Percentiles rank a stretch among this genome's conserved stretches.
Conservation (phyloP, 2,113 vertebrate genomes). For the Oxyura jamaicensis region DNA sequence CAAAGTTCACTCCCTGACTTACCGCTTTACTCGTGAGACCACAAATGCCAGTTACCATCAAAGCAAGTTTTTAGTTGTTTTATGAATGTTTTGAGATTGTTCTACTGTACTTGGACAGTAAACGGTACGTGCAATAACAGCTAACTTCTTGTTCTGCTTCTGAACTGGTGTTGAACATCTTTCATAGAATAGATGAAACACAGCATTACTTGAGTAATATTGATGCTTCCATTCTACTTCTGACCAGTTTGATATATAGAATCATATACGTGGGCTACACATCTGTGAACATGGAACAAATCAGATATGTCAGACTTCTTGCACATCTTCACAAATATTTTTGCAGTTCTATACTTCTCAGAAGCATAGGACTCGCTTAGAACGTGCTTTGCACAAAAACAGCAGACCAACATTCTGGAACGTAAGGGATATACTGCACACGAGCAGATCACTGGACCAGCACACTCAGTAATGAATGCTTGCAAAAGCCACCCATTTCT, state of each 20-base stretch:
- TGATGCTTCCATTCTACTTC: background rate
- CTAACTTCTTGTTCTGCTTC: background rate
- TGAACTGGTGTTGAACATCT: background rate
- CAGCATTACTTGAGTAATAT: background rate
- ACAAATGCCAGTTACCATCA: no score
- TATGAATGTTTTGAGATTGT: background rate
- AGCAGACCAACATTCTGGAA: background rate
- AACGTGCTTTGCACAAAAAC: background rate
- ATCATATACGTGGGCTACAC: background rate
- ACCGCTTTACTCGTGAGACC: background rate
- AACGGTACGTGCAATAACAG: background rate
- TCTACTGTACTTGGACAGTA: background rate
- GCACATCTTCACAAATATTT: background rate
- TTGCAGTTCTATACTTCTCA: background rate
- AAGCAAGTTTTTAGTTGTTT: background rate
- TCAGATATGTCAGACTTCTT: background rate
- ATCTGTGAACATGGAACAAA: background rate
- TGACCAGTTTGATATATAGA: fast-evolving
- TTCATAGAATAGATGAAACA: background rate
- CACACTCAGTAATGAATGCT: background rate
- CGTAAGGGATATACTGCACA: background rate
- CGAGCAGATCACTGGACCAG: background rate
- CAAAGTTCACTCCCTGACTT: background rate
- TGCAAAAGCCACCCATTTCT: background rate
- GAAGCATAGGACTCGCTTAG: fast-evolving